phyloP scores from a whole-genome alignment of 2,113 vertebrate species.

The Bufo gargarizans region DNA sequence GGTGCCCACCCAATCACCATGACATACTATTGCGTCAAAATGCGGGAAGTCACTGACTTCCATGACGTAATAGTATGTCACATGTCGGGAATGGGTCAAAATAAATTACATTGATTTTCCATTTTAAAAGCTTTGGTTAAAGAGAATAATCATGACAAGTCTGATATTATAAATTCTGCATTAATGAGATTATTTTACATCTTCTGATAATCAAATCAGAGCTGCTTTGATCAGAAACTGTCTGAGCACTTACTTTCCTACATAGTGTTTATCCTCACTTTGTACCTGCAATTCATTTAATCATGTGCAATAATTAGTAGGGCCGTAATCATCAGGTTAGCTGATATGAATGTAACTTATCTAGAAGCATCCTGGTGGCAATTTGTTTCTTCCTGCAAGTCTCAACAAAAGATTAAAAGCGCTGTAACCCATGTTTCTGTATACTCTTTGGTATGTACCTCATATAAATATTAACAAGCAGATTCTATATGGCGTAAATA shows the following conservation, averaged over 20 bases:
- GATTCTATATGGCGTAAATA: not conserved
- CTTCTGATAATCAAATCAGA: conserved; percentile 16
- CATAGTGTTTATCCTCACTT: conserved; percentile 25
- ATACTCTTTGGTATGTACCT: not conserved
- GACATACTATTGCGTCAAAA: not conserved
- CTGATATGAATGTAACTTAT: not conserved
- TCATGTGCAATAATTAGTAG: not conserved
- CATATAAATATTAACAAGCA: not conserved
- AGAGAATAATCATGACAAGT: conserved; percentile 47
- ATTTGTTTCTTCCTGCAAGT: not conserved
- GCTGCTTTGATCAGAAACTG: not conserved
- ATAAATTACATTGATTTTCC: conserved; percentile 52
- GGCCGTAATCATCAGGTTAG: not conserved
- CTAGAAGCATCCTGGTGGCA: not conserved
- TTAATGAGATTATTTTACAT: conserved; percentile 52
- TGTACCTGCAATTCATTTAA: not conserved
- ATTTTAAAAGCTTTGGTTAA: conserved; percentile 39
- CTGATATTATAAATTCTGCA: conserved; percentile 42
- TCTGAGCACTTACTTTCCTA: not conserved
- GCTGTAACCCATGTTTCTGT: not conserved
- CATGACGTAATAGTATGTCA: no score
- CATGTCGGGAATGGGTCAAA: not conserved
- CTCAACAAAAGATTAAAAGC: not conserved
- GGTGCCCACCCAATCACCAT: no score
- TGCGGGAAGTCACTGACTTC: no score